Conservation (phyloP, 2,797 vertebrate genomes). For the Eulemur rubriventer region DNA sequence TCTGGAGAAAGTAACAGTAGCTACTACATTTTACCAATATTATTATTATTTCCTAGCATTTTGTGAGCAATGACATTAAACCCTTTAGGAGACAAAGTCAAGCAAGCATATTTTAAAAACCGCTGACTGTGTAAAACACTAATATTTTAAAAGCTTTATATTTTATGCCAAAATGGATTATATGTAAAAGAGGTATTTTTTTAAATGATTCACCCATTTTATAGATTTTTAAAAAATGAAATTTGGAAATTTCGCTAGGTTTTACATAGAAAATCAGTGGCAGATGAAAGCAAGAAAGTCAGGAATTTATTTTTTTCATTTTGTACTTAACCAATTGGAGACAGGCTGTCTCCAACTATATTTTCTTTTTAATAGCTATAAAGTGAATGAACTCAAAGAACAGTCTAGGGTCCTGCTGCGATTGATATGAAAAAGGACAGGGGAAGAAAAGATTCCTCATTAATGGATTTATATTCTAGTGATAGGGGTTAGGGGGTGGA, state of each 20-base stretch:
- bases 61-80: neutral
- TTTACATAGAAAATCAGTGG: conserved; percentile 27
- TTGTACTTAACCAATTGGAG: conserved; percentile 60
- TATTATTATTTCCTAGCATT: neutral
- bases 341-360: conserved; percentile 67
- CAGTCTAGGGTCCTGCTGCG: conserved; percentile 47
- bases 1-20: neutral
- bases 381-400: conserved; percentile 68
- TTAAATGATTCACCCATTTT: neutral
- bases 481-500: conserved; percentile 56
- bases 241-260: neutral
- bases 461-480: conserved; percentile 72
- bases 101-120: neutral
- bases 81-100: neutral
- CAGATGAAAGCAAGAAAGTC: conserved; percentile 52
- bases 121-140: neutral
- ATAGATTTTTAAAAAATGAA: neutral
- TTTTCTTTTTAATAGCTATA: conserved; percentile 75
- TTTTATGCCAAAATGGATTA: neutral
- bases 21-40: neutral
- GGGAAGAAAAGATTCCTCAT: conserved; percentile 73
- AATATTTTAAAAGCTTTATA: neutral
- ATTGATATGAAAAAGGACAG: conserved; percentile 69
- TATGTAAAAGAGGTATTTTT: neutral
- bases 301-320: conserved; percentile 46